These are phyloP conservation scores for Gavia stellata DNA, from an alignment of 2,113 vertebrate genomes.

Conservation along the genomic window DNA sequence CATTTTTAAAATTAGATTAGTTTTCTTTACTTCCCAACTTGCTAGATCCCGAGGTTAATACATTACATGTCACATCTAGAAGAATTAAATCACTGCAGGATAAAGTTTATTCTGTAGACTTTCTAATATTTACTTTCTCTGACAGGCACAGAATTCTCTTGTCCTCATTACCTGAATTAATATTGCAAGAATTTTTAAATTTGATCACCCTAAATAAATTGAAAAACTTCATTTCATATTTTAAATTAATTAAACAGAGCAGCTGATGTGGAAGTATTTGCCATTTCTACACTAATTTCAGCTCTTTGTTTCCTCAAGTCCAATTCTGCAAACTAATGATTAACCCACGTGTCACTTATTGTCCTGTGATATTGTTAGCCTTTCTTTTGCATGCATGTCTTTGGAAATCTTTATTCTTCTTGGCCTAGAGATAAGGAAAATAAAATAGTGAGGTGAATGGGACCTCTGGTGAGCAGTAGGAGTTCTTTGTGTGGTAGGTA, in stretches of 20 bases:
- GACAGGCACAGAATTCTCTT: background rate
- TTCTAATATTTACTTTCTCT: background rate
- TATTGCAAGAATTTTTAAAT: background rate
- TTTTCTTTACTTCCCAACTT: background rate
- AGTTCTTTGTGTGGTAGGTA: background rate
- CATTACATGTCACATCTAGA: background rate
- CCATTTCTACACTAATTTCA: background rate
- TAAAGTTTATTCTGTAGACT: background rate
- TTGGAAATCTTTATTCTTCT: background rate
- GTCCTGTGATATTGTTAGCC: background rate
- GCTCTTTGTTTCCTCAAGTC: conserved; percentile 6
- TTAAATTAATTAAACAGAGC: background rate
- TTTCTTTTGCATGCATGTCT: background rate
- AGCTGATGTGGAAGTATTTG: background rate
- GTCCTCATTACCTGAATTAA: conserved; percentile 22
- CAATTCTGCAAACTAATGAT: conserved; percentile 18
- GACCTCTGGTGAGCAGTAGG: background rate
- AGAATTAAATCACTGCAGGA: background rate
- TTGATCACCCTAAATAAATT: background rate
- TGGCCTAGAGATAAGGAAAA: background rate
- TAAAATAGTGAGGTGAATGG: background rate
- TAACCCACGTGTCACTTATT: background rate
- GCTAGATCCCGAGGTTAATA: background rate
- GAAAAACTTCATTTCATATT: background rate
- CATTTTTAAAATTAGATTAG: background rate